phyloP scores from a whole-genome alignment of 2,888 invertebrate genomes.

The Brachyopa scutellaris region DNA sequence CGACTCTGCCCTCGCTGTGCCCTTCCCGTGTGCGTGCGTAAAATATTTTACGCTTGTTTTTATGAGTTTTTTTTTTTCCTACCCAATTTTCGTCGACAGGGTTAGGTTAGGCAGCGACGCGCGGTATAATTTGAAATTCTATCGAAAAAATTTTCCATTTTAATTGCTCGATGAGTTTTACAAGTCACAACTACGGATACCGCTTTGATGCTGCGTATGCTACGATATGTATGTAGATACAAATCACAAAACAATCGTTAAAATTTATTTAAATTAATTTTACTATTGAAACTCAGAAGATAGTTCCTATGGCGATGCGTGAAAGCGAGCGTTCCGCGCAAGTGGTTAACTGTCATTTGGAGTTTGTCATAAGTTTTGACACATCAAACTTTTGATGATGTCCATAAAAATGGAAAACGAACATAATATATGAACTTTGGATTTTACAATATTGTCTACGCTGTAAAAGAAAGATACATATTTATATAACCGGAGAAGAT shows the following conservation, averaged over 20 bases:
- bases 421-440: background rate
- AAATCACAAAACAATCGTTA: constrained; percentile 17
- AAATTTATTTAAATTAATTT: constrained; percentile 23
- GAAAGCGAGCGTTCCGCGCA: too few relatives aligned
- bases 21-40: background rate
- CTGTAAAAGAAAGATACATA: background rate
- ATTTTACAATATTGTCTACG: constrained; percentile 6
- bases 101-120: background rate
- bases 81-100: constrained; percentile 24
- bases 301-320: background rate
- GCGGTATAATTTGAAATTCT: constrained; percentile 1
- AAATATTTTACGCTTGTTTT: constrained; percentile 14
- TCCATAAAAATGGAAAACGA: constrained; percentile 5
- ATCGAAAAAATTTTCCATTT: constrained; percentile 1
- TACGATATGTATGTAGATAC: too few relatives aligned
- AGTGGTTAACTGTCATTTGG: background rate
- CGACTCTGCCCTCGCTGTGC: too few relatives aligned
- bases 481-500: background rate
- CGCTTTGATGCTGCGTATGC: constrained; percentile 2
- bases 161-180: background rate
- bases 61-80: constrained; percentile 35
- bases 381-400: background rate
- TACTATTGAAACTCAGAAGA: background rate
- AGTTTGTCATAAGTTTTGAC: background rate
- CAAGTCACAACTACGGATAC: background rate